A percentile compares a stretch with the other conserved stretches of the same genome.
phyloP scores from a whole-genome alignment of 2,888 invertebrate genomes.

The Drosophila meridiana region DNA sequence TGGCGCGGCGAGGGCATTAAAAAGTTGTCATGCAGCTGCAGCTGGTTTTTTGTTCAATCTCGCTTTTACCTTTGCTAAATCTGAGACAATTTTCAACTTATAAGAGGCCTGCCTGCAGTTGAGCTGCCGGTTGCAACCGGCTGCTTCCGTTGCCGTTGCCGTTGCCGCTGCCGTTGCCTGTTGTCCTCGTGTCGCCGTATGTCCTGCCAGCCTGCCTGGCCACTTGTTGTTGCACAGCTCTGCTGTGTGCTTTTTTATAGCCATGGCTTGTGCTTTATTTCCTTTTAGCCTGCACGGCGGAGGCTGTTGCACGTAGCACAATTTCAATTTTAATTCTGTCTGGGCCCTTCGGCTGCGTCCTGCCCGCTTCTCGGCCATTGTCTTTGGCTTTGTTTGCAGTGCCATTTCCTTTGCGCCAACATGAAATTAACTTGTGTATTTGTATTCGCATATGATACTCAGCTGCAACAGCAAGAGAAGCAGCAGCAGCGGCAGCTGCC shows the following conservation, averaged over 20 bases:
- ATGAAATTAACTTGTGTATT: slow-evolving; percentile 69
- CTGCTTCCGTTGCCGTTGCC: slow-evolving; percentile 43
- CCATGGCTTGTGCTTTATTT: slow-evolving; percentile 64
- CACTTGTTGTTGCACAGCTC: slow-evolving; percentile 68
- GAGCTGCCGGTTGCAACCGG: slow-evolving; percentile 59
- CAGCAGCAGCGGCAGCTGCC: slow-evolving; percentile 9
- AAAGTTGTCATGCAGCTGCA: slow-evolving; percentile 10
- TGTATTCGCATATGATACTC: slow-evolving; percentile 36
- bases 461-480: slow-evolving; percentile 15
- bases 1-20: slow-evolving; percentile 6
- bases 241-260: slow-evolving; percentile 36
- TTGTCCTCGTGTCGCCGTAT: slow-evolving; percentile 16
- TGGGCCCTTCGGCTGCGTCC: slow-evolving; percentile 37
- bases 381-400: slow-evolving; percentile 76
- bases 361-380: slow-evolving; percentile 53
- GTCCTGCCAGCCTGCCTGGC: slow-evolving; percentile 36
- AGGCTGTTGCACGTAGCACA: slow-evolving; percentile 62
- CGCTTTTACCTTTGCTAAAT: slow-evolving; percentile 55
- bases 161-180: slow-evolving; percentile 22
- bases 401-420: slow-evolving; percentile 70
- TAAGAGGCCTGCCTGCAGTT: slow-evolving; percentile 58
- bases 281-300: slow-evolving; percentile 56
- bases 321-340: slow-evolving; percentile 79
- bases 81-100: slow-evolving; percentile 76
- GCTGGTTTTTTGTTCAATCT: slow-evolving; percentile 2